These are phyloP conservation scores for Poeciliopsis prolifica DNA, from an alignment of 2,113 vertebrate genomes.

Conservation along the genomic window DNA sequence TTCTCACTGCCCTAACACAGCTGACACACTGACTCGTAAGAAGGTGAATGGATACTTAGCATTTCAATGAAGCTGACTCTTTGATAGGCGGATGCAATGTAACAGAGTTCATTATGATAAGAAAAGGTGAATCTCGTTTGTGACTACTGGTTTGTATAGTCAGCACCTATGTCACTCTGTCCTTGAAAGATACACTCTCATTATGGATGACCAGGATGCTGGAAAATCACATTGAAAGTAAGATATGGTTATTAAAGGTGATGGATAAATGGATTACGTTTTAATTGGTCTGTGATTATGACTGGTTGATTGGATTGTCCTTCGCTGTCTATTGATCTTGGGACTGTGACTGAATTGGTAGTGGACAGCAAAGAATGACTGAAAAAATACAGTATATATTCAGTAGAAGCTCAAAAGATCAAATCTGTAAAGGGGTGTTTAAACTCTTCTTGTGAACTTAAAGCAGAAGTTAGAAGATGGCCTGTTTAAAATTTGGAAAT, in stretches of 20 bases:
- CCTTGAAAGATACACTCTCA: constrained; percentile 64
- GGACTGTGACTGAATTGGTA: constrained; percentile 68
- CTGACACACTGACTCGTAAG: constrained; percentile 50
- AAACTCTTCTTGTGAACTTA: constrained; percentile 18
- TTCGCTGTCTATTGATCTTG: constrained; percentile 73
- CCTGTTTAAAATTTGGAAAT: neutral
- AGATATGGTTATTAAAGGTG: constrained; percentile 75
- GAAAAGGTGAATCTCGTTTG: constrained; percentile 49
- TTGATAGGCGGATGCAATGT: constrained; percentile 56
- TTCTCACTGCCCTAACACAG: constrained; percentile 66
- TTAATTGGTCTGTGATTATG: constrained; percentile 74
- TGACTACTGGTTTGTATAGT: constrained; percentile 41
- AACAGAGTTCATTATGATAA: constrained; percentile 65
- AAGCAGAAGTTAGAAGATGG: neutral
- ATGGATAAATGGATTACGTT: constrained; percentile 75
- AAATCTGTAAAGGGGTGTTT: constrained; percentile 11
- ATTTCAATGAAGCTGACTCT: constrained; percentile 66
- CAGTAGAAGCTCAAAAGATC: constrained; percentile 20
- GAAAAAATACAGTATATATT: constrained; percentile 38
- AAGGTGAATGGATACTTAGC: constrained; percentile 55
- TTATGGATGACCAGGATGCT: constrained; percentile 58
- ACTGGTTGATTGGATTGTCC: constrained; percentile 74
- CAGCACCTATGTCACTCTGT: constrained; percentile 31
- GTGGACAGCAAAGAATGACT: constrained; percentile 48
- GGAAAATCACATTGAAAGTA: constrained; percentile 61